These are phyloP conservation scores for Cotesia congregata DNA, from an alignment of 2,888 invertebrate species.

Conservation along the genomic window DNA sequence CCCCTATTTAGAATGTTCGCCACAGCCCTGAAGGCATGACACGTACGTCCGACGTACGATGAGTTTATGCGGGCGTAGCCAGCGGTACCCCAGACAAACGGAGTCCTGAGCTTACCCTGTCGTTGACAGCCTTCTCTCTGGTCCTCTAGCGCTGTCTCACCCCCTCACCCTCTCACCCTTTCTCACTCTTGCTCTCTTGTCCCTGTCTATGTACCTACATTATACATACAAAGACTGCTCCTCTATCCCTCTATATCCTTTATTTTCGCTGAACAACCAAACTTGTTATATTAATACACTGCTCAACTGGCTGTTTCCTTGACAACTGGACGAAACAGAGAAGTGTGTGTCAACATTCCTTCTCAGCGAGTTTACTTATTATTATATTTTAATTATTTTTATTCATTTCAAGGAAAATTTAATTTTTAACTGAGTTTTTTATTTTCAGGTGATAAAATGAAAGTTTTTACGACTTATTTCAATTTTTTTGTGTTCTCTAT, in stretches of 20 bases:
- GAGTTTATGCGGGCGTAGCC: constrained; percentile 24
- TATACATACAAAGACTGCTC: background rate
- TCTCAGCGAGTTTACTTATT: background rate
- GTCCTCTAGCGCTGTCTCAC: background rate
- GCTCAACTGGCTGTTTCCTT: background rate
- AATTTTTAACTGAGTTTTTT: too few species aligned
- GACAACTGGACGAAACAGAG: background rate
- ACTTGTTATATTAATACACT: background rate
- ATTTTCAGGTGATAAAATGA: too few species aligned
- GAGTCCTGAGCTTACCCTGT: constrained; percentile 28
- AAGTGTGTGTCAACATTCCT: background rate
- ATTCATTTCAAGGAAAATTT: too few species aligned
- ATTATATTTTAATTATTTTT: too few species aligned
- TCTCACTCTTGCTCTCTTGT: background rate
- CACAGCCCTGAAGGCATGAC: constrained; percentile 27
- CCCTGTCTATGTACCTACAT: background rate
- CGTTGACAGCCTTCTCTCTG: constrained; percentile 32
- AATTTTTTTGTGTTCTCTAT: too few species aligned
- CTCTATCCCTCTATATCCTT: background rate
- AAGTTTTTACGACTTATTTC: too few species aligned
- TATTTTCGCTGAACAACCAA: background rate
- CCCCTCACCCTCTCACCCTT: constrained; percentile 20
- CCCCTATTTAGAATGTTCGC: constrained; percentile 8
- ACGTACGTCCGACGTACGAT: constrained; percentile 30
- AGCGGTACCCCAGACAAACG: constrained; percentile 34